Evolutionary conservation across 2,113 vertebrate species (phyloP).

Genomic region (Triplophysa dalaica): DNA sequence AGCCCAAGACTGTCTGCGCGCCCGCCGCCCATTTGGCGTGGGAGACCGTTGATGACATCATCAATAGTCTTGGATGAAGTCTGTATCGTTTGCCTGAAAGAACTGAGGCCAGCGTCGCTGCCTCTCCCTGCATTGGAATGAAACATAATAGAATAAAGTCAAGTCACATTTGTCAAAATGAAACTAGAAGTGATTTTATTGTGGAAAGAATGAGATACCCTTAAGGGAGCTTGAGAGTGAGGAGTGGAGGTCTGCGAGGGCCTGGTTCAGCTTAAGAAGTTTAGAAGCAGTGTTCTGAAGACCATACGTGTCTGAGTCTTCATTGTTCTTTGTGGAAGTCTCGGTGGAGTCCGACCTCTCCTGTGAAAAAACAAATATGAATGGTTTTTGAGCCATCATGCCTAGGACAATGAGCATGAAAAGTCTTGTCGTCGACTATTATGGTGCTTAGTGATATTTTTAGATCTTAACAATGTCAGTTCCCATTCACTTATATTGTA

Average conservation of each 20-base stretch:
- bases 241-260: conserved; percentile 71
- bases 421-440: too few relatives aligned
- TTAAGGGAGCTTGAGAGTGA: conserved; percentile 69
- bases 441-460: too few relatives aligned
- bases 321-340: conserved; percentile 56
- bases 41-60: conserved; percentile 59
- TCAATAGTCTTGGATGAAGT: conserved; percentile 67
- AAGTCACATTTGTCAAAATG: not conserved
- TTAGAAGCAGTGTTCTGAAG: conserved; percentile 66
- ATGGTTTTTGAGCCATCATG: not conserved
- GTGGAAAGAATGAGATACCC: conserved; percentile 70
- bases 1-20: conserved; percentile 50
- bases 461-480: too few relatives aligned
- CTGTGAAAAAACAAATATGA: conserved; percentile 45
- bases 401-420: too few relatives aligned
- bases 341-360: conserved; percentile 54
- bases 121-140: conserved; percentile 58
- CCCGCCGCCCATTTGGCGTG: conserved; percentile 19
- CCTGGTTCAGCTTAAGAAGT: conserved; percentile 78
- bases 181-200: not conserved
- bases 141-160: not conserved
- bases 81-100: conserved; percentile 64
- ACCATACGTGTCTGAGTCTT: conserved; percentile 62
- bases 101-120: conserved; percentile 46
- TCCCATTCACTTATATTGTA: too few relatives aligned